phyloP scores from a whole-genome alignment of 1,140 invertebrate species.

The Neotoxoptera formosana region DNA sequence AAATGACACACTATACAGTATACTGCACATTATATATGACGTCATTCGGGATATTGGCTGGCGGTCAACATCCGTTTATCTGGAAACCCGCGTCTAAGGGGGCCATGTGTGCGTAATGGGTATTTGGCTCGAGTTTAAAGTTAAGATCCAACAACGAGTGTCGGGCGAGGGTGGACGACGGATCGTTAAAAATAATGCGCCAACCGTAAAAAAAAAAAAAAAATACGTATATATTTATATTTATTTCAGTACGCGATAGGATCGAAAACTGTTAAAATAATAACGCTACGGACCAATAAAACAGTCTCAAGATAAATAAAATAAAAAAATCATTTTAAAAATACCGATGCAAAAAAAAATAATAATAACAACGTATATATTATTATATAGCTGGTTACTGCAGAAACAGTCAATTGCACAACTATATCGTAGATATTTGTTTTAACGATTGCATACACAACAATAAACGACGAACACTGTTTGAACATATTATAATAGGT shows the following conservation, averaged over 20 bases:
- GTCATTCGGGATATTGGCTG: constrained; percentile 42
- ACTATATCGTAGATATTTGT: background rate
- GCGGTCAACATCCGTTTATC: constrained; percentile 51
- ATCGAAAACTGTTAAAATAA: constrained; percentile 55
- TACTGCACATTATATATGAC: background rate
- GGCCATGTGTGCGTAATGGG: constrained; percentile 54
- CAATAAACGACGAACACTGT: background rate
- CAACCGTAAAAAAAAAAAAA: constrained; percentile 31
- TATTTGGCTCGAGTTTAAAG: constrained; percentile 41
- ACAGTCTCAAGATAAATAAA: constrained; percentile 11
- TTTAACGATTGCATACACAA: background rate
- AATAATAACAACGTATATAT: background rate
- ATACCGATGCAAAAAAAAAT: constrained; percentile 9
- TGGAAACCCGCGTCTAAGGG: constrained; percentile 35
- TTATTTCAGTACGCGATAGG: constrained; percentile 35
- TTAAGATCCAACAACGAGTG: constrained; percentile 12
- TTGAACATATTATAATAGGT: background rate
- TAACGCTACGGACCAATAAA: constrained; percentile 16
- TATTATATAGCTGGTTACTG: background rate
- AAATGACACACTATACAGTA: constrained; percentile 8
- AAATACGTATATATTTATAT: constrained; percentile 19
- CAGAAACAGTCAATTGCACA: background rate
- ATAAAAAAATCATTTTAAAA: constrained; percentile 32
- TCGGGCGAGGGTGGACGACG: constrained; percentile 23
- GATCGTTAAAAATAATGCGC: constrained; percentile 55